Evolutionary conservation across 2,888 invertebrate genomes (phyloP), one percentile per base, ranked within the genome.

Genomic region (Dione vanillae): DNA sequence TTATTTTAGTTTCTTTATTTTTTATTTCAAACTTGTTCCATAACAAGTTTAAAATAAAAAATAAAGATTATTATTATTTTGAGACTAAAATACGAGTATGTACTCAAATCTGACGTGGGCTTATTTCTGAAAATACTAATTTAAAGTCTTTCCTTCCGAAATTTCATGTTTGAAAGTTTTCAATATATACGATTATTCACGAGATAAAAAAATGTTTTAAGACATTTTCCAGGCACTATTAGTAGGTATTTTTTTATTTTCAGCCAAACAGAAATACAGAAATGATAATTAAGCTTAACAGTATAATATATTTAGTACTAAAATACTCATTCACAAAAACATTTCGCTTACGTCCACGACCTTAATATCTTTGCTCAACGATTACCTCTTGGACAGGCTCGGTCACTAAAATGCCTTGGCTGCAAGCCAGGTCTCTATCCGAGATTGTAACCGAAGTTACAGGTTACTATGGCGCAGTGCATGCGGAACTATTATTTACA

Each of bases 371-470:
- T 64, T 64, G 37, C 47, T 47, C 64, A 51, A 64, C 64, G 40
- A 64, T 51, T 64, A 64, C 64, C 64, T 51, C 20, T 16, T n/a
- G 64, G 49, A 47, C 35, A 64, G 40, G 62, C 20, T 68, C 64
- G 62, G 62, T 56, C 62, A 54, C 62, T 69, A 45, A 69, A 69
- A 69, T 56, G 47, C 54, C 40, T 69, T 69, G 69, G 64, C 69
- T 37, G 27, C n/a, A 64, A 43, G 62, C 69, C 69, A 69, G 64
- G 47, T 37, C 62, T 64, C 62, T 49, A 52, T 52, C 51, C 61
- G 61, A 68, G 61, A 62, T 62, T 68, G 61, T 68, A 68, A 61
- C 43, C 62, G 35, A 9, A 59, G 59, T 68, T 62, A 68, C 68
- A 68, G 68, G 61, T 62, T 52, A 68, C 68, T 45, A 68, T 68